phyloP scores from a whole-genome alignment of 1,140 invertebrate species.

The Hyles vespertilio region DNA sequence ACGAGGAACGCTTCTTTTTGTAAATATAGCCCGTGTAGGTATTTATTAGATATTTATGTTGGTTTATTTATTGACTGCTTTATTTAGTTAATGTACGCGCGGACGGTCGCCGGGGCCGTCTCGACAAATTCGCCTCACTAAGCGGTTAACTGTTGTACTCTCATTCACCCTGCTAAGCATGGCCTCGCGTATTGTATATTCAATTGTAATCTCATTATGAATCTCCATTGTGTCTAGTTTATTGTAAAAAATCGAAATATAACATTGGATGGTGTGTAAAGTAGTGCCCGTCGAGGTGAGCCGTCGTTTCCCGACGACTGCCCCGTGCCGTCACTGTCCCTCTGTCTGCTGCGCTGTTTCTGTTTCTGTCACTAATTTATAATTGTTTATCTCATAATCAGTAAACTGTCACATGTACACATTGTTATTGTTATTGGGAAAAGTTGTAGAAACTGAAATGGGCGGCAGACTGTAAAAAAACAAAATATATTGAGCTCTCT shows the following conservation, averaged over 20 bases:
- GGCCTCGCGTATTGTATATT: conserved; percentile 62
- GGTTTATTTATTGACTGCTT: conserved; percentile 75
- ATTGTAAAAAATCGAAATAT: conserved; percentile 58
- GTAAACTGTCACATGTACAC: no score
- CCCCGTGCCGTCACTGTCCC: no score
- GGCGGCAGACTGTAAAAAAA: conserved; percentile 9
- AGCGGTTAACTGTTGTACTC: conserved; percentile 62
- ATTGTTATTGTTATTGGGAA: no score
- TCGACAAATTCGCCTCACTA: conserved; percentile 41
- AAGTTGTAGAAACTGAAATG: conserved; percentile 6
- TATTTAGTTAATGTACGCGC: conserved; percentile 66
- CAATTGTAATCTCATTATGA: conserved; percentile 69
- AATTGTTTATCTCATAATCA: no score
- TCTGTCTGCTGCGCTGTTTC: no score
- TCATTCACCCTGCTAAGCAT: conserved; percentile 67
- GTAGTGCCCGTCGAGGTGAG: conserved; percentile 11
- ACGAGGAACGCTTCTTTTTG: conserved; percentile 61
- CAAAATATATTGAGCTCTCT: conserved; percentile 18
- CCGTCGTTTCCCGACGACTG: not conserved
- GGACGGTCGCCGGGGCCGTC: conserved; percentile 26
- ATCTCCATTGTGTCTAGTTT: conserved; percentile 51
- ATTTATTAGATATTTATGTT: conserved; percentile 76
- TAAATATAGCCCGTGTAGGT: conserved; percentile 74
- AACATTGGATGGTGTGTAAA: conserved; percentile 71
- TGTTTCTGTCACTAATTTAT: no score